Evolutionary conservation across 1,140 invertebrate species (phyloP).

Genomic region (Hestina assimilis): DNA sequence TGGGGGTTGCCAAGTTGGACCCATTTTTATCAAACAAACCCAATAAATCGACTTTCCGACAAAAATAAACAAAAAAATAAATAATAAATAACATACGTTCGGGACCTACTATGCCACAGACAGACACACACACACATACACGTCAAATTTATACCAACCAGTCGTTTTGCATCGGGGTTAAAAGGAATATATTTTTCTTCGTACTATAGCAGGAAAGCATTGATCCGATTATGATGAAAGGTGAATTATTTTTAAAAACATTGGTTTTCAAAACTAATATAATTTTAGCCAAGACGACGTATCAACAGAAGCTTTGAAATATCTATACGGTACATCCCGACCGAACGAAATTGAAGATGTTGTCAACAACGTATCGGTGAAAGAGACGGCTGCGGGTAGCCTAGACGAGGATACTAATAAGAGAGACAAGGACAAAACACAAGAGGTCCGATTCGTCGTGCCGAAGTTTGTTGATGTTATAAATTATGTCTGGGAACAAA

Average conservation of each 20-base stretch:
- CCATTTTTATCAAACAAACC: no score
- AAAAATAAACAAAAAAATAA: no score
- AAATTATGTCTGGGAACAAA: constrained; percentile 82
- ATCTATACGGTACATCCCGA: constrained; percentile 81
- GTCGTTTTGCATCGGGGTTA: no score
- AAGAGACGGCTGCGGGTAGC: constrained; percentile 50
- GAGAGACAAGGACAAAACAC: constrained; percentile 44
- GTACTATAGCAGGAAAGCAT: background rate
- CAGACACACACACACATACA: no score
- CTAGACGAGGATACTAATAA: constrained; percentile 51
- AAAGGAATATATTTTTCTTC: no score
- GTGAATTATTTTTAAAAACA: no score
- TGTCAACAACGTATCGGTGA: constrained; percentile 65
- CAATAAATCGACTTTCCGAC: no score
- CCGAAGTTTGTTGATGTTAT: constrained; percentile 83
- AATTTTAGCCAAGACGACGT: constrained; percentile 86
- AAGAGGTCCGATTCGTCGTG: constrained; percentile 51
- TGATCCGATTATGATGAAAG: background rate
- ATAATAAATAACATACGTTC: no score
- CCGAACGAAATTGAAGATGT: constrained; percentile 77
- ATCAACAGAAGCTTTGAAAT: constrained; percentile 84
- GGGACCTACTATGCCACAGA: no score
- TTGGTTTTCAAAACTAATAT: no score
- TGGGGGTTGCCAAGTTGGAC: no score
- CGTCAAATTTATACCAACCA: no score